Conservation (phyloP, 2,797 vertebrate species). For the Macropus fuliginosus region DNA sequence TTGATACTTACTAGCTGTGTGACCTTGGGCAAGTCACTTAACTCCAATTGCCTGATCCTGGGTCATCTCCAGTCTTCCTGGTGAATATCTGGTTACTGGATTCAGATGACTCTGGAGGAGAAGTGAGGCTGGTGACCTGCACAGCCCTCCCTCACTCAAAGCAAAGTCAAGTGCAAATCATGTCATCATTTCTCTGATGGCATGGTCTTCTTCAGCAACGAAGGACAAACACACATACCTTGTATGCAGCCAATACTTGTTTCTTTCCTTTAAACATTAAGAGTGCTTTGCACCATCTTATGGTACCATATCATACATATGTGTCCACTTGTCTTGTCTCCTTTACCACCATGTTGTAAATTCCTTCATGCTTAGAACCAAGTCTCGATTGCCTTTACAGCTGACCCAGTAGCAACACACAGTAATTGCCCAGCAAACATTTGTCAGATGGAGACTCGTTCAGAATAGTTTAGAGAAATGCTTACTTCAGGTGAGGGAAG, state of each 20-base stretch:
- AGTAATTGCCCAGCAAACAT: background rate
- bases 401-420: background rate
- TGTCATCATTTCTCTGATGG: too few species aligned
- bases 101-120: too few species aligned
- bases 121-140: too few species aligned
- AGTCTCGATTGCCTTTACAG: background rate
- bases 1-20: too few species aligned
- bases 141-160: too few species aligned
- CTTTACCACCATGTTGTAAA: background rate
- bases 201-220: too few species aligned
- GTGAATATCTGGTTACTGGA: too few species aligned
- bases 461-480: slow-evolving; percentile 29
- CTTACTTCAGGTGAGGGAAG: background rate
- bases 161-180: too few species aligned
- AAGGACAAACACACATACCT: too few species aligned
- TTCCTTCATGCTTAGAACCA: background rate
- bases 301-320: background rate
- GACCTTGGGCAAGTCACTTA: too few species aligned
- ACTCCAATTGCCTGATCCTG: too few species aligned
- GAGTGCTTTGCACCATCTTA: background rate
- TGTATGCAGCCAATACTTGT: rapidly evolving
- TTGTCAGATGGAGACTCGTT: background rate
- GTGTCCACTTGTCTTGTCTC: background rate
- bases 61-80: too few species aligned
- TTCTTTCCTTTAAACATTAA: background rate